Conservation (phyloP, 2,888 invertebrate genomes). For the Nyleta sp. region DNA sequence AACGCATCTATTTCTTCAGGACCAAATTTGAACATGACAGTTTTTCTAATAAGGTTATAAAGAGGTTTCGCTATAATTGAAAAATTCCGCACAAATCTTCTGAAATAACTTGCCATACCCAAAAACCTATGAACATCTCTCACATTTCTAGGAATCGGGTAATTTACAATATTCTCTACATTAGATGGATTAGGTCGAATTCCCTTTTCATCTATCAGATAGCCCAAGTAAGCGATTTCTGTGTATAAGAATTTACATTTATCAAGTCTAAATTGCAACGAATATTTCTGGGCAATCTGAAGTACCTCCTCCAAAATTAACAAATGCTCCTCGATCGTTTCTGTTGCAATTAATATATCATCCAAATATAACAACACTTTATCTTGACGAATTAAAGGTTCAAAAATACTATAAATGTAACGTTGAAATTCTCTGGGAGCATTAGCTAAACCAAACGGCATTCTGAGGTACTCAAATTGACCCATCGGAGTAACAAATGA, state of each 20-base stretch:
- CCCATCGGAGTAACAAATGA: conserved; percentile 61
- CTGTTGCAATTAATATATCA: no score
- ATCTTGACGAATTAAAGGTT: no score
- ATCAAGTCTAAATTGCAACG: no score
- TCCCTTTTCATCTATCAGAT: no score
- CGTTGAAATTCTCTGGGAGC: conserved; percentile 30
- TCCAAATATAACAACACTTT: no score
- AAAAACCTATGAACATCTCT: conserved; percentile 18
- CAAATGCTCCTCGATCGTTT: no score
- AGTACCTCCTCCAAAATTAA: no score
- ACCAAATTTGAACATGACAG: conserved; percentile 23
- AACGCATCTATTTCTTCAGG: conserved; percentile 37
- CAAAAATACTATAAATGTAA: no score
- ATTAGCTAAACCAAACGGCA: conserved; percentile 34
- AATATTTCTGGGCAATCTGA: no score
- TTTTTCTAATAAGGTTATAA: conserved; percentile 4
- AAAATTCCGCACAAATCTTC: conserved; percentile 1
- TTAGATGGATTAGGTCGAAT: no score
- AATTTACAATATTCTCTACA: background rate
- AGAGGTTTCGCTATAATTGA: conserved; percentile 9
- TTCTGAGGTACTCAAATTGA: conserved; percentile 32
- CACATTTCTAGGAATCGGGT: background rate
- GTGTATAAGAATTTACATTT: no score
- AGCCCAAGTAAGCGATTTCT: no score
- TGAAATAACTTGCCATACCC: conserved; percentile 10